These are phyloP conservation scores for Acholoe squamosa DNA, from an alignment of 2,888 invertebrate genomes.

Conservation along the genomic window DNA sequence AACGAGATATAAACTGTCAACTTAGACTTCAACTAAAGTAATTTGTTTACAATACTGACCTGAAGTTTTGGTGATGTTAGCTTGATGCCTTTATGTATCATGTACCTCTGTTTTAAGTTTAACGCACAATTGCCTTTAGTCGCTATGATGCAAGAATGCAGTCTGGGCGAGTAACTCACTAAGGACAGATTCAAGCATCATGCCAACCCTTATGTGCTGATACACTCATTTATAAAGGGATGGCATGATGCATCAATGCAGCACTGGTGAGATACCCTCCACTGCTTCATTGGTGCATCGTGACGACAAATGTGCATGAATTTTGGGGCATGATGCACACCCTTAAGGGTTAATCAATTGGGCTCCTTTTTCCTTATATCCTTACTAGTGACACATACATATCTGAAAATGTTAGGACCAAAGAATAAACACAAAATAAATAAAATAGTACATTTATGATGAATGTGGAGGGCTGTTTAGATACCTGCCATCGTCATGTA, in stretches of 20 bases:
- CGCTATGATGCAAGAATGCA: too few relatives aligned
- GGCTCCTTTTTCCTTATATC: not conserved
- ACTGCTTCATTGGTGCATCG: too few relatives aligned
- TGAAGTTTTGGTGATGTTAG: not conserved
- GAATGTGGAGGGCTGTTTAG: not conserved
- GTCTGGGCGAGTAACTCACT: too few relatives aligned
- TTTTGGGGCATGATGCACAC: too few relatives aligned
- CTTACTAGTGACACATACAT: constrained; percentile 29
- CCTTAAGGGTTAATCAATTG: too few relatives aligned
- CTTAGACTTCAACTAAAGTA: not conserved
- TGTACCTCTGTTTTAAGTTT: too few relatives aligned
- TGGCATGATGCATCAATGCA: too few relatives aligned
- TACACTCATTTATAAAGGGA: not conserved
- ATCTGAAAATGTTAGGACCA: not conserved
- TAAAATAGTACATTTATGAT: not conserved
- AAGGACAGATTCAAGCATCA: too few relatives aligned
- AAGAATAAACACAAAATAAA: not conserved
- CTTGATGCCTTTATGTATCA: not conserved
- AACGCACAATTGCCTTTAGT: too few relatives aligned
- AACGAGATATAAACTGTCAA: not conserved
- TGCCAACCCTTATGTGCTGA: too few relatives aligned
- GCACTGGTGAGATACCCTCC: not conserved
- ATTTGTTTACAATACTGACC: not conserved
- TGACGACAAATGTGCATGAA: too few relatives aligned
- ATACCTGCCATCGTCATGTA: too few relatives aligned